These are phyloP conservation scores for Rutilus rutilus DNA, from an alignment of 2,113 vertebrate species.

Conservation along the genomic window DNA sequence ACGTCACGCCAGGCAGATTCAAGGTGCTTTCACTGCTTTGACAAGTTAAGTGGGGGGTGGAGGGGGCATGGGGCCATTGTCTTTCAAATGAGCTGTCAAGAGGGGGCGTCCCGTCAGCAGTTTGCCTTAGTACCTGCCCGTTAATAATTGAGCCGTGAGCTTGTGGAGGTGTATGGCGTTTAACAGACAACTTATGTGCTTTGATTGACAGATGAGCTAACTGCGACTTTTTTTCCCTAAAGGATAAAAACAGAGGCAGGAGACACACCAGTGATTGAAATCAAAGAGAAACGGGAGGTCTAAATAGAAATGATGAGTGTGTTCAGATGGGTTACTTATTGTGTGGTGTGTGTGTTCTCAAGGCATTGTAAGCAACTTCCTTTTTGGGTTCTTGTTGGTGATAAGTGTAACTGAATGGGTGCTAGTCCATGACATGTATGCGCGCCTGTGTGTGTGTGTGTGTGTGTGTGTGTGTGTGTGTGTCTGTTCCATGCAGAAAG, in stretches of 20 bases:
- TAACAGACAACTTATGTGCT: constrained; percentile 56
- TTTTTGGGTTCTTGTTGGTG: constrained; percentile 16
- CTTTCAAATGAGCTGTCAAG: constrained; percentile 80
- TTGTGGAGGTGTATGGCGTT: constrained; percentile 68
- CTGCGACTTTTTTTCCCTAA: constrained; percentile 71
- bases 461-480: not conserved
- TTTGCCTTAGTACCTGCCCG: constrained; percentile 80
- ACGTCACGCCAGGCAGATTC: constrained; percentile 57
- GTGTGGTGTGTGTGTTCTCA: constrained; percentile 29
- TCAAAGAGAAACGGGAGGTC: constrained; percentile 57
- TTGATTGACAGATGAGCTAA: constrained; percentile 82
- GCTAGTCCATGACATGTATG: not conserved
- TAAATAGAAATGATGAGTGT: constrained; percentile 53
- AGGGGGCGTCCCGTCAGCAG: constrained; percentile 69
- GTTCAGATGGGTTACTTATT: constrained; percentile 39
- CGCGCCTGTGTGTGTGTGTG: not conserved
- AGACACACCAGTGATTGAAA: constrained; percentile 64
- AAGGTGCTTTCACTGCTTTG: constrained; percentile 74
- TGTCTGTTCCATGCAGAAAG: not conserved
- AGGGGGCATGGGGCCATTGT: constrained; percentile 67
- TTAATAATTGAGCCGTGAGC: constrained; percentile 79
- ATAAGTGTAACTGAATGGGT: not conserved
- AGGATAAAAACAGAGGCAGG: constrained; percentile 47
- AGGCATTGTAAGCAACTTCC: constrained; percentile 48
- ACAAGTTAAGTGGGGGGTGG: constrained; percentile 74